Conservation (phyloP, 1,140 invertebrate species). For the Drosophila punjabiensis region DNA sequence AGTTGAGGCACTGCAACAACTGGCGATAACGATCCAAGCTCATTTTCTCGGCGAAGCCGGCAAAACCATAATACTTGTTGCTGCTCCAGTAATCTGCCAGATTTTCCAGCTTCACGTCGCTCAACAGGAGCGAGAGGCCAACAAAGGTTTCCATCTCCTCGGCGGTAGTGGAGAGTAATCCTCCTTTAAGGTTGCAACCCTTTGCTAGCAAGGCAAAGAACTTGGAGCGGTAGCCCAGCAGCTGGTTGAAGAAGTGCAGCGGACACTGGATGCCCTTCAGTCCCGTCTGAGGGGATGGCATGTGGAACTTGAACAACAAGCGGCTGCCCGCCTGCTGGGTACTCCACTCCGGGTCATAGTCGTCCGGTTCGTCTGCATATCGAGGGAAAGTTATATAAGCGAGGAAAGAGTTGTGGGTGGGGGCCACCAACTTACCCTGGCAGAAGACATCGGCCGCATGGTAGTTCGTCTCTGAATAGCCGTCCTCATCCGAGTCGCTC, state of each 20-base stretch:
- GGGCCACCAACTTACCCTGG: slow-evolving; percentile 51
- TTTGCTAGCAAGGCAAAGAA: slow-evolving; percentile 55
- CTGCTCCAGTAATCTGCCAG: slow-evolving; percentile 62
- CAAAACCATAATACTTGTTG: slow-evolving; percentile 47
- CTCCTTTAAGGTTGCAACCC: slow-evolving; percentile 31
- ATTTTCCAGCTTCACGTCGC: slow-evolving; percentile 52
- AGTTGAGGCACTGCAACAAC: slow-evolving; percentile 55
- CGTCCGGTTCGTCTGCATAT: slow-evolving; percentile 53
- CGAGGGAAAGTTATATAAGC: slow-evolving; percentile 8
- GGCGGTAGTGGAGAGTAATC: slow-evolving; percentile 5
- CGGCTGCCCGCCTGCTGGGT: slow-evolving; percentile 41
- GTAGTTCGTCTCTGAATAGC: slow-evolving; percentile 67
- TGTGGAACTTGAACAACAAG: slow-evolving; percentile 56
- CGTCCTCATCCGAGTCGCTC: slow-evolving; percentile 74
- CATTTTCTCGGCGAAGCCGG: slow-evolving; percentile 62
- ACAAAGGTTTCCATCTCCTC: slow-evolving; percentile 73
- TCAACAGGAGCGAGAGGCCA: slow-evolving; percentile 53
- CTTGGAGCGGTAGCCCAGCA: slow-evolving; percentile 55
- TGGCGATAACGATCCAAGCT: slow-evolving; percentile 39
- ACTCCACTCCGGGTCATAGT: slow-evolving; percentile 66
- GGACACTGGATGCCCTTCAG: slow-evolving; percentile 47
- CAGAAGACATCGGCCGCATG: slow-evolving; percentile 52
- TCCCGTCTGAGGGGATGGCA: slow-evolving; percentile 35
- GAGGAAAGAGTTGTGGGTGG: not conserved
- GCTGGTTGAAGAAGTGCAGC: slow-evolving; percentile 57